Evolutionary conservation across 2,113 vertebrate genomes (phyloP).

Genomic region (Buteo buteo): DNA sequence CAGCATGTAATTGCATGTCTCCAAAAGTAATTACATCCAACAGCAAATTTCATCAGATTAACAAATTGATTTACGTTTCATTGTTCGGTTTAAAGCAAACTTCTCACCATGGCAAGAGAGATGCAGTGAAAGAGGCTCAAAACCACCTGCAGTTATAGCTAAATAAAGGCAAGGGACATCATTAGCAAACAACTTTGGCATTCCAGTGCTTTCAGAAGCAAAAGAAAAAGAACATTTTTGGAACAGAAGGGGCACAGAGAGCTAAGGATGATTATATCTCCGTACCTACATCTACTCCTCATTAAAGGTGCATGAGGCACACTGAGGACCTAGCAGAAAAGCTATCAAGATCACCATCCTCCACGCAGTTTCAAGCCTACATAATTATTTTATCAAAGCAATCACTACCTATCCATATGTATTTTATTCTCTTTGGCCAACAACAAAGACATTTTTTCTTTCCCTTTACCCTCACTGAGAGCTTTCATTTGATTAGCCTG

Average conservation of each 20-base stretch:
- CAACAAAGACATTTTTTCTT: neutral
- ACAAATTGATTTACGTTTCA: slow-evolving; percentile 46
- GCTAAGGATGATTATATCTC: neutral
- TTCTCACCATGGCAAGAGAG: neutral
- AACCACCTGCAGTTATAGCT: neutral
- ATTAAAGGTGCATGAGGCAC: neutral
- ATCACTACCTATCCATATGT: neutral
- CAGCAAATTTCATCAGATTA: slow-evolving; percentile 53
- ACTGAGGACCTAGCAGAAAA: neutral
- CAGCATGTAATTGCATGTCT: slow-evolving; percentile 39
- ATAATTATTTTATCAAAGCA: slow-evolving; percentile 26
- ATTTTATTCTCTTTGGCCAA: neutral
- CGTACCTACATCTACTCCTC: neutral
- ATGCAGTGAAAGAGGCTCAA: neutral
- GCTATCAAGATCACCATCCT: neutral
- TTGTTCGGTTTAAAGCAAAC: neutral
- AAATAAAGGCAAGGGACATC: slow-evolving; percentile 11
- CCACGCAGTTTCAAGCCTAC: neutral
- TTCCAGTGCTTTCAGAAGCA: neutral
- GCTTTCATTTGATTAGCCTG: neutral
- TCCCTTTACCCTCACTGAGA: neutral
- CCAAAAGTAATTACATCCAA: slow-evolving; percentile 54
- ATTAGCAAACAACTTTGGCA: neutral
- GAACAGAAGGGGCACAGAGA: neutral
- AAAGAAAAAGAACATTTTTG: neutral